Evolutionary conservation across 2,888 invertebrate species (phyloP), one percentile per base, ranked within the genome.

Genomic region (Drosophila borealis): DNA sequence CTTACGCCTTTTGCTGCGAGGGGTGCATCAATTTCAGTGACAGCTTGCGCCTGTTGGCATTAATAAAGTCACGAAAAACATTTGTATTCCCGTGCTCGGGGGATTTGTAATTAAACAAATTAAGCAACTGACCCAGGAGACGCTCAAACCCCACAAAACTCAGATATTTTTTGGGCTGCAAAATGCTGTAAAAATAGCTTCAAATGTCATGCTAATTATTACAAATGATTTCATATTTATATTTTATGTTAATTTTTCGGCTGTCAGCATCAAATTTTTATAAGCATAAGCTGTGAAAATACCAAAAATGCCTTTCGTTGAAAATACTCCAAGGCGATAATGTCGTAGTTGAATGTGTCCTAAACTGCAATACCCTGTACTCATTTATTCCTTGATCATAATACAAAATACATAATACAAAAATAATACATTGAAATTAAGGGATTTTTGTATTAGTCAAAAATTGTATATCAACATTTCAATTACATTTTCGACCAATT

Each of bases 71-170:
- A 56, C 49, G 64, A 39, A 50, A 44, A 21, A 33, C 70, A 70
- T 69, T 80, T 68, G 53, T 37, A 33, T 56, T 45, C 44, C 44
- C 25, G 21, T 61, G 29, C 61, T 69, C 55, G 13, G 51, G 88
- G 85, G 84, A 86, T 78, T 81, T 67, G 64, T 75, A 81, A 85
- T 89, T 89, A 89, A 87, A 87, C 85, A 84, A 79, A 87, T 78
- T 74, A 76, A 78, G 70, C 78, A 66, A 56, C 37, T 51, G 25
- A 25, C 46, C 17, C 54, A 44, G 45, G 42, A 56, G 53, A 29
- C 39, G 33, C 50, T 17, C 25, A 44, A 46, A 25, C 14, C 17
- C 54, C 49, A 9, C 4, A 14, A 9, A 34, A 21, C n/a, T 33
- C 5, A 17, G 25, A 17, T 17, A 49, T 56, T 64, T 83, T 68